Evolutionary conservation across 2,797 vertebrate genomes (phyloP).

Genomic region (Poeciliopsis presidionis): DNA sequence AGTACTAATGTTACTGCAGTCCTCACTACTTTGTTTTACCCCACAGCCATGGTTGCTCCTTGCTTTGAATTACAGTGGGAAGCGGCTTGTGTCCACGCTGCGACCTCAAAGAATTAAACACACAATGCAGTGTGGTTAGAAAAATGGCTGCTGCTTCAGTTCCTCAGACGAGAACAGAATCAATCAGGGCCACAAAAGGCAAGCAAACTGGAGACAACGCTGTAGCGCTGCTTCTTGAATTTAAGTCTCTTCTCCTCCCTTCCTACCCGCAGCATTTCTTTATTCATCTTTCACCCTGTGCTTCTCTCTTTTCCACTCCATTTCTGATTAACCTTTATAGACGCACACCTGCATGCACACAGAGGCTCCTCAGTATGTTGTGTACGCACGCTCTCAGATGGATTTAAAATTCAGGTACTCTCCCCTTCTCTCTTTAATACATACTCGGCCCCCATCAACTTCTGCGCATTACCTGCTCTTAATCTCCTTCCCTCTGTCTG

Average conservation of each 20-base stretch:
- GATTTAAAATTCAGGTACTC: conserved; percentile 71
- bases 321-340: conserved; percentile 76
- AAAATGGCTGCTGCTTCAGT: conserved; percentile 72
- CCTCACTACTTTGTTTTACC: conserved; percentile 13
- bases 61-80: conserved; percentile 33
- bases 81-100: conserved; percentile 27
- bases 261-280: conserved; percentile 36
- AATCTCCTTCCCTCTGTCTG: conserved; percentile 76
- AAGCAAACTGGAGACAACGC: conserved; percentile 69
- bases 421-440: conserved; percentile 61
- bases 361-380: conserved; percentile 20
- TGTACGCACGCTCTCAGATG: conserved; percentile 53
- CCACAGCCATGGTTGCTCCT: conserved; percentile 27
- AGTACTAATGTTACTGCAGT: conserved; percentile 11
- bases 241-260: conserved; percentile 55
- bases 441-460: conserved; percentile 73
- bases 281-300: conserved; percentile 40
- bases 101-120: conserved; percentile 59
- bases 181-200: conserved; percentile 83
- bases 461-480: conserved; percentile 78
- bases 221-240: conserved; percentile 71
- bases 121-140: conserved; percentile 44
- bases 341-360: conserved; percentile 38
- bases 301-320: conserved; percentile 31
- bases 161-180: conserved; percentile 56